Evolutionary conservation across 2,113 vertebrate genomes (phyloP).

Genomic region (Trogon surrucura): DNA sequence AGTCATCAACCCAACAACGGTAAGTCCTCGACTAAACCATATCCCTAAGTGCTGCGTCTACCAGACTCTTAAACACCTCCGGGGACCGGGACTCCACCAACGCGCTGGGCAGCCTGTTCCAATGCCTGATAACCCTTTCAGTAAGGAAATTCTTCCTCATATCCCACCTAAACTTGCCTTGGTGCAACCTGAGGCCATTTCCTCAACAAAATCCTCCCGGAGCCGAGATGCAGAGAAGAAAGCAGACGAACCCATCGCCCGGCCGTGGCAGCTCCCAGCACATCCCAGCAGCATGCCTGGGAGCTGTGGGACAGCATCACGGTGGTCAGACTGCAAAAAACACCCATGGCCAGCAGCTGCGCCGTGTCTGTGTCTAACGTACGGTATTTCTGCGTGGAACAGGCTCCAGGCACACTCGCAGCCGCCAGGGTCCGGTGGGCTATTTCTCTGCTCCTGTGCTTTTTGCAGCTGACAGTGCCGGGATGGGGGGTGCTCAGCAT

Average conservation of each 20-base stretch:
- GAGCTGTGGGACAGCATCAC: background rate
- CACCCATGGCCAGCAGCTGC: fast-evolving
- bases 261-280: background rate
- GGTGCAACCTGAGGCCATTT: background rate
- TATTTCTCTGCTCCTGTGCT: background rate
- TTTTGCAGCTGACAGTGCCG: background rate
- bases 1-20: fast-evolving
- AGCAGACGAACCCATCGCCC: fast-evolving
- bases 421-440: fast-evolving
- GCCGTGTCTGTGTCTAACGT: background rate
- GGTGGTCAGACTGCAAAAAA: background rate
- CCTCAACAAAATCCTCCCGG: fast-evolving
- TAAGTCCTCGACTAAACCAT: no score
- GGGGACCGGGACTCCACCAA: no score
- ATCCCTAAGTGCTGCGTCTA: no score
- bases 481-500: background rate
- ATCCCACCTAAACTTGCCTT: no score
- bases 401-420: background rate
- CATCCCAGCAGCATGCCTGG: background rate
- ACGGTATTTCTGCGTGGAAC: background rate
- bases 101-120: no score
- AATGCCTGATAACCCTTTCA: background rate
- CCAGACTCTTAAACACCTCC: no score
- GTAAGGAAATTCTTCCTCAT: no score
- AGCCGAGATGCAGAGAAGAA: background rate